Percentiles rank a stretch among this genome's conserved stretches.
Evolutionary conservation across 2,113 vertebrate species (phyloP).

Genomic region (Cryptotis parvus): DNA sequence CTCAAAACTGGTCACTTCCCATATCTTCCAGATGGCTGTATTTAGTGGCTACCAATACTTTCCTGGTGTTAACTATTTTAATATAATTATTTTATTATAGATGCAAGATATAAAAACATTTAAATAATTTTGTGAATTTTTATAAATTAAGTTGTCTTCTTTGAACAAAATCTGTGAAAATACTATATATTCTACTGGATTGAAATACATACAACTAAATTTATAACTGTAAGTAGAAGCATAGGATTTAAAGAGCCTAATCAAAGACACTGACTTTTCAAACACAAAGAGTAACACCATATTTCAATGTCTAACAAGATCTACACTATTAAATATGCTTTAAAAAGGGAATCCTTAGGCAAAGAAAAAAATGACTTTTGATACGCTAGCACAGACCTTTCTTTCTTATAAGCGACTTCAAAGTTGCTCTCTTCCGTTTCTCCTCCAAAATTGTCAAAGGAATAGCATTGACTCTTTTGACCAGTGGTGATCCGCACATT

Average conservation of each 20-base stretch:
- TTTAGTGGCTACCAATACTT: not conserved
- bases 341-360: conserved; percentile 56
- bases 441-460: conserved; percentile 54
- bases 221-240: not conserved
- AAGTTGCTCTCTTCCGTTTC: conserved; percentile 57
- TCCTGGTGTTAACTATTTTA: not conserved
- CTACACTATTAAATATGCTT: conserved; percentile 55
- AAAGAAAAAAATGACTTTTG: conserved; percentile 76
- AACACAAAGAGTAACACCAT: conserved; percentile 39
- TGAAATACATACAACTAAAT: not conserved
- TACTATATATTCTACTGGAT: conserved; percentile 10
- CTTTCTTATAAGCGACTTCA: conserved; percentile 65
- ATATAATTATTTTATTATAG: no score
- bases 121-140: no score
- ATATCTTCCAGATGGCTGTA: accelerated
- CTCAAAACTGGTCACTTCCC: not conserved
- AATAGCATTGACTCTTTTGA: not conserved
- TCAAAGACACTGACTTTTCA: conserved; percentile 57
- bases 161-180: conserved; percentile 40
- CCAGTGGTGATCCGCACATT: conserved; percentile 20
- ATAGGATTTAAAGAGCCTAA: not conserved
- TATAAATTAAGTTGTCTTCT: no score
- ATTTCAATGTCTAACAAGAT: conserved; percentile 53
- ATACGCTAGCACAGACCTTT: conserved; percentile 49
- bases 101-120: no score